Conservation (phyloP, 2,797 vertebrate genomes). For the Karalla daura region DNA sequence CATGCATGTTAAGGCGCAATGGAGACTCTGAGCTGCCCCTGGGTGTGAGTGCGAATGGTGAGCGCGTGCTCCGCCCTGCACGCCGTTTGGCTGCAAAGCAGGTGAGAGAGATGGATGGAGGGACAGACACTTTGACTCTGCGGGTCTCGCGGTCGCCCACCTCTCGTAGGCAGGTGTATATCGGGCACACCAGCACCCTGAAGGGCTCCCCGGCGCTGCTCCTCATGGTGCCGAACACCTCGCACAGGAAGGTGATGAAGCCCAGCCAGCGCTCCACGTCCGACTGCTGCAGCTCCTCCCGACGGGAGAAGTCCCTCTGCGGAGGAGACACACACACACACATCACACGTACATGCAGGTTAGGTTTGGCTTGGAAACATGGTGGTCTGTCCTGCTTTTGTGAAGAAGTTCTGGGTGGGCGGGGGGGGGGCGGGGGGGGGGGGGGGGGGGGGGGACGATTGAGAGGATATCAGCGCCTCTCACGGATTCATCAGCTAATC, state of each 20-base stretch:
- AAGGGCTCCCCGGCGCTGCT: slow-evolving; percentile 95
- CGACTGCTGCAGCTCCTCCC: slow-evolving; percentile 90
- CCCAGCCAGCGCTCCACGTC: slow-evolving; percentile 97
- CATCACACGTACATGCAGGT: not conserved
- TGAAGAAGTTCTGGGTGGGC: slow-evolving; percentile 30
- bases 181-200: slow-evolving; percentile 95
- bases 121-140: too few species aligned
- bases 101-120: too few species aligned
- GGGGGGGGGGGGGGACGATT: too few species aligned
- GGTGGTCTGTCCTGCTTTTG: slow-evolving; percentile 2
- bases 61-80: too few species aligned
- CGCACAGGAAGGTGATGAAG: slow-evolving; percentile 98
- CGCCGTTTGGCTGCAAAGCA: too few species aligned
- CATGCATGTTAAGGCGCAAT: too few species aligned
- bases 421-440: too few species aligned
- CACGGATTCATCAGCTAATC: slow-evolving; percentile 56
- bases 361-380: not conserved
- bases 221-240: slow-evolving; percentile 96
- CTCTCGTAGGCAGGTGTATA: slow-evolving; percentile 95
- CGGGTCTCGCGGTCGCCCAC: slow-evolving; percentile 64
- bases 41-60: too few species aligned
- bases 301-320: slow-evolving; percentile 94
- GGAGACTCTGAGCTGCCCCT: too few species aligned
- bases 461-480: slow-evolving; percentile 47
- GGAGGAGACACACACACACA: slow-evolving; percentile 12